phyloP scores from a whole-genome alignment of 2,797 vertebrate species.

The Tachyglossus aculeatus region DNA sequence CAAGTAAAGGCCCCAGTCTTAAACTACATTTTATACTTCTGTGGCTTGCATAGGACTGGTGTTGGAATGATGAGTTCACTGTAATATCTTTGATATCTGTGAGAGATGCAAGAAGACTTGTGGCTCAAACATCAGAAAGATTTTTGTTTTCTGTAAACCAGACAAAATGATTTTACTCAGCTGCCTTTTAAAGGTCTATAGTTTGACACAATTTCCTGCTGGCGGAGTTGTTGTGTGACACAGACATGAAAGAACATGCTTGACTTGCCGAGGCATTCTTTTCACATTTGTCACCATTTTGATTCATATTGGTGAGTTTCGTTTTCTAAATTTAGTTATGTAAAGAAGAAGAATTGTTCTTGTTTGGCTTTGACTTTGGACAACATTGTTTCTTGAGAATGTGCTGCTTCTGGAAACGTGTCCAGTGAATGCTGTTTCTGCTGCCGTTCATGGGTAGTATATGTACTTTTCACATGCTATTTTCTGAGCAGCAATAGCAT shows the following conservation, averaged over 20 bases:
- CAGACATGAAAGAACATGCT: neutral
- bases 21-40: conserved; percentile 22
- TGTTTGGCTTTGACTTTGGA: conserved; percentile 11
- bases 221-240: neutral
- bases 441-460: neutral
- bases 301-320: neutral
- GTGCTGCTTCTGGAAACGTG: conserved; percentile 14
- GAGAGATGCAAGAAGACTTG: neutral
- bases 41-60: conserved; percentile 4
- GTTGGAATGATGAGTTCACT: too few species aligned
- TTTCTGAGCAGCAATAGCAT: neutral
- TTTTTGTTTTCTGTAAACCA: conserved; percentile 4
- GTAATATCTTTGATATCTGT: neutral
- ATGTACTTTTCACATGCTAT: neutral
- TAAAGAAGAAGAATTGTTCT: conserved; percentile 2
- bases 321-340: conserved; percentile 13
- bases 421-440: neutral
- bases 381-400: conserved; percentile 8
- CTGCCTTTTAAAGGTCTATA: conserved; percentile 7
- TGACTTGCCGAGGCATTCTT: conserved; percentile 7
- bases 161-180: too few species aligned
- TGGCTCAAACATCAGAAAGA: neutral
- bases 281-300: neutral
- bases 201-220: conserved; percentile 16
- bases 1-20: conserved; percentile 6